Conservation (phyloP, 2,797 vertebrate species). For the Rhinophrynus dorsalis region DNA sequence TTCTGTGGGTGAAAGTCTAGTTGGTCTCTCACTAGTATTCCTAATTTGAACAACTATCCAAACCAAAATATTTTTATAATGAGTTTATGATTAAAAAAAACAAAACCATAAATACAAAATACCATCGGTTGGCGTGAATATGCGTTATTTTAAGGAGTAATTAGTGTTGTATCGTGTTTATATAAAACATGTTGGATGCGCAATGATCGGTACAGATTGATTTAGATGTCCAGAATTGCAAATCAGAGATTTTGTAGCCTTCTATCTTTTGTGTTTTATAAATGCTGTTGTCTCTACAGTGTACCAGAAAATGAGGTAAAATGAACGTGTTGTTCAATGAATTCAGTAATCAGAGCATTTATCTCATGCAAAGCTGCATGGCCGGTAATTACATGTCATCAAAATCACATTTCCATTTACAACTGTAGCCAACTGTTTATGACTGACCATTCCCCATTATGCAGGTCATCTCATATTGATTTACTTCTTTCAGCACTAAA, state of each 20-base stretch:
- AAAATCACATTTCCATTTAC: constrained; percentile 19
- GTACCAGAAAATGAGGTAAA: constrained; percentile 19
- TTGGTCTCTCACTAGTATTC: too few relatives aligned
- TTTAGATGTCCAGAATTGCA: neutral
- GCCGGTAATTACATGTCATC: constrained; percentile 28
- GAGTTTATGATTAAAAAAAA: too few relatives aligned
- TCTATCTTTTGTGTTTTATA: neutral
- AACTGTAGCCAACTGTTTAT: constrained; percentile 1
- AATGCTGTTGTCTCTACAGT: constrained; percentile 6
- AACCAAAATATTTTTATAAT: too few relatives aligned
- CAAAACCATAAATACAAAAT: too few relatives aligned
- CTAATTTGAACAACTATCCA: too few relatives aligned
- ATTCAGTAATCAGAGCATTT: constrained; percentile 41
- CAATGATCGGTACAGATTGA: too few relatives aligned
- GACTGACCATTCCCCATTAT: constrained; percentile 34
- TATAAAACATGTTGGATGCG: too few relatives aligned
- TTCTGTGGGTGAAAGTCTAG: too few relatives aligned
- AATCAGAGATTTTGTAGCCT: neutral
- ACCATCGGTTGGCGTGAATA: too few relatives aligned
- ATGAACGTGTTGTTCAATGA: constrained; percentile 22
- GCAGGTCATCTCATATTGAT: neutral
- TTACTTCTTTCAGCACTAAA: neutral
- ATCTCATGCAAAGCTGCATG: constrained; percentile 12
- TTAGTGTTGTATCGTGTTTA: too few relatives aligned
- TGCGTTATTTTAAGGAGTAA: too few relatives aligned